A percentile compares a stretch with the other conserved stretches of the same genome.
These are phyloP conservation scores for Podarcis cretensis DNA, from an alignment of 2,113 vertebrate genomes.

Conservation along the genomic window DNA sequence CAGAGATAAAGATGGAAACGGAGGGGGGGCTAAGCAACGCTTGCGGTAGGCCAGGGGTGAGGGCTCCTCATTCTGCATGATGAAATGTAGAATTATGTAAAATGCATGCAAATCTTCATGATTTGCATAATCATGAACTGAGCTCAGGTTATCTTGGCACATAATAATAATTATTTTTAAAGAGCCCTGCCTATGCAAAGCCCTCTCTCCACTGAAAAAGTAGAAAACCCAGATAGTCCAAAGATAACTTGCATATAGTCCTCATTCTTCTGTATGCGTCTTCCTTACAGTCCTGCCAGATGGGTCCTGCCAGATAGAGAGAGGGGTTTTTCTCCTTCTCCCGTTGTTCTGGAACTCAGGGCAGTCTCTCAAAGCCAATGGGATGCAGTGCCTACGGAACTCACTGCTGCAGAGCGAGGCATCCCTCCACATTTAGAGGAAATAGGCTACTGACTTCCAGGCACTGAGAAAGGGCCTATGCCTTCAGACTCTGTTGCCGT, in stretches of 20 bases:
- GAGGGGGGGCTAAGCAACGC: not conserved
- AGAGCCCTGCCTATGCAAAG: not conserved
- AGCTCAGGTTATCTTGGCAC: not conserved
- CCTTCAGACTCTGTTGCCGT: no score
- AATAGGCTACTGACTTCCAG: not conserved
- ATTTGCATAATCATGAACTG: not conserved
- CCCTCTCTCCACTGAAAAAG: not conserved
- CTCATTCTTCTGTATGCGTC: not conserved
- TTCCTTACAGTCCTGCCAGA: not conserved
- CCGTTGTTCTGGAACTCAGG: no score
- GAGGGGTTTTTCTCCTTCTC: no score
- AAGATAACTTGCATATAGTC: no score
- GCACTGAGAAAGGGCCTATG: no score
- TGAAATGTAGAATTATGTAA: not conserved
- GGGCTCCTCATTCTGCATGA: not conserved
- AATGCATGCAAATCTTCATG: not conserved
- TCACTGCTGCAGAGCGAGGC: no score
- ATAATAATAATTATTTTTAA: not conserved
- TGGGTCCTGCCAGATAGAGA: not conserved
- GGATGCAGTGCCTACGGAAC: no score
- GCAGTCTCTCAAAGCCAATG: no score
- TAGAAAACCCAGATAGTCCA: not conserved
- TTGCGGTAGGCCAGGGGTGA: not conserved
- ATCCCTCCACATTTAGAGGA: not conserved
- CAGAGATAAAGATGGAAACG: not conserved